phyloP scores from a whole-genome alignment of 2,888 invertebrate species.

The Caenorhabditis becei region DNA sequence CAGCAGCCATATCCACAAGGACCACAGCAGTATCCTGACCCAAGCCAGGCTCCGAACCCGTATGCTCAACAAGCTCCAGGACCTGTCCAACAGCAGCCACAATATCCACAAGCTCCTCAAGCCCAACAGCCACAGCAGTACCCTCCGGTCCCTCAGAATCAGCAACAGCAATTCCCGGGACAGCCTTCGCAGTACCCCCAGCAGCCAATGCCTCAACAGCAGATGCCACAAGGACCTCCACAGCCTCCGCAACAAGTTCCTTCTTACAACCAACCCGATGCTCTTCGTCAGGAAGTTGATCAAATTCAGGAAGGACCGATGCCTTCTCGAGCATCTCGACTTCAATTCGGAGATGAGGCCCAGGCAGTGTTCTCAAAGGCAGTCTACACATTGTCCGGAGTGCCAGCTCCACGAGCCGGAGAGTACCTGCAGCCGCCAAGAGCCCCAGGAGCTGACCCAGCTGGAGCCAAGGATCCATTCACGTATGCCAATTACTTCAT shows the following conservation, averaged over 20 bases:
- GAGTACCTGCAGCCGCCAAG: constrained; percentile 47
- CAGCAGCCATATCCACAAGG: constrained; percentile 4
- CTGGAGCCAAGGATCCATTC: constrained; percentile 48
- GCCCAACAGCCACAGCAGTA: constrained; percentile 18
- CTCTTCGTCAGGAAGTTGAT: constrained; percentile 39
- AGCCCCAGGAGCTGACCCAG: constrained; percentile 40
- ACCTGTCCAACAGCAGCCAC: constrained; percentile 2
- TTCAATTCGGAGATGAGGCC: constrained; percentile 58
- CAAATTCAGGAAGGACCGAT: constrained; percentile 47
- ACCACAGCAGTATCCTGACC: not conserved
- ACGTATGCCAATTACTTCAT: constrained; percentile 63
- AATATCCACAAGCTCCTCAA: constrained; percentile 9
- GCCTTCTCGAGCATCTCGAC: constrained; percentile 25
- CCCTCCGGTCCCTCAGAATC: constrained; percentile 6
- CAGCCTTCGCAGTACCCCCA: constrained; percentile 17
- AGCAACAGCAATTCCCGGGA: constrained; percentile 28
- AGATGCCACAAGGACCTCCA: constrained; percentile 6
- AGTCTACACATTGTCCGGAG: constrained; percentile 44
- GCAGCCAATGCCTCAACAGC: constrained; percentile 6
- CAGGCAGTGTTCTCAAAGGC: constrained; percentile 55
- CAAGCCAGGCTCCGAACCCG: not conserved
- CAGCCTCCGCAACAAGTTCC: constrained; percentile 23
- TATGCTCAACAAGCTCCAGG: not conserved
- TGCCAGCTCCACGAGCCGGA: constrained; percentile 58
- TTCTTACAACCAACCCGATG: constrained; percentile 32